A percentile compares a stretch with the other conserved stretches of the same genome.
These are phyloP conservation scores for Gorsachius goisagi DNA, from an alignment of 2,113 vertebrate species.

Conservation along the genomic window DNA sequence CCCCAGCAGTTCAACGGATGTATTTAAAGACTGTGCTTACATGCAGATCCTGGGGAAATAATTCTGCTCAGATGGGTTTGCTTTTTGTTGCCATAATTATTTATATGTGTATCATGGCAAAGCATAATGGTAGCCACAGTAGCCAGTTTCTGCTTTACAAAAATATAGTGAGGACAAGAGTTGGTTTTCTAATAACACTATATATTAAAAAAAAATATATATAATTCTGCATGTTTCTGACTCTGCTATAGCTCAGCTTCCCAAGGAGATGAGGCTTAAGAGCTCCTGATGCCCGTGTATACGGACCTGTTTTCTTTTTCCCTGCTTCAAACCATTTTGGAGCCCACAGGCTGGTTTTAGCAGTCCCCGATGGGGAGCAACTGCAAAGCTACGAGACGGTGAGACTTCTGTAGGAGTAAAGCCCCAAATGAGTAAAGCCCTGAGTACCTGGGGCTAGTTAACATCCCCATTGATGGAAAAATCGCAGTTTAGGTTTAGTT, in stretches of 20 bases:
- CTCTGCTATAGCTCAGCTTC: not conserved
- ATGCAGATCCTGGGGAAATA: not conserved
- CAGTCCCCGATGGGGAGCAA: rapidly evolving
- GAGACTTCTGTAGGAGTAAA: not conserved
- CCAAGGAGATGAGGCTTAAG: not conserved
- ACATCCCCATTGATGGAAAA: not conserved
- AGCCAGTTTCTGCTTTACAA: not conserved
- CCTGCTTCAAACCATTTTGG: not conserved
- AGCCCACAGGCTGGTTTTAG: not conserved
- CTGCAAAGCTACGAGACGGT: not conserved
- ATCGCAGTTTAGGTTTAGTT: not conserved
- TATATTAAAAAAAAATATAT: not conserved
- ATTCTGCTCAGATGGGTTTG: not conserved
- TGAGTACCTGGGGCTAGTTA: not conserved
- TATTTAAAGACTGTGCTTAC: not conserved
- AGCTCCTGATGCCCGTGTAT: rapidly evolving
- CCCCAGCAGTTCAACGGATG: not conserved
- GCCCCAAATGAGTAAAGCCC: not conserved
- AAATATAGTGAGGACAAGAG: not conserved
- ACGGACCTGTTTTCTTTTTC: not conserved
- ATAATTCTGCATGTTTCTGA: not conserved
- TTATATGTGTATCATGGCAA: not conserved
- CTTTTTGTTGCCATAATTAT: not conserved
- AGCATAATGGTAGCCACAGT: not conserved
- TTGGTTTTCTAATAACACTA: not conserved